Conservation (phyloP, 2,888 invertebrate species). For the Beris chalybata region DNA sequence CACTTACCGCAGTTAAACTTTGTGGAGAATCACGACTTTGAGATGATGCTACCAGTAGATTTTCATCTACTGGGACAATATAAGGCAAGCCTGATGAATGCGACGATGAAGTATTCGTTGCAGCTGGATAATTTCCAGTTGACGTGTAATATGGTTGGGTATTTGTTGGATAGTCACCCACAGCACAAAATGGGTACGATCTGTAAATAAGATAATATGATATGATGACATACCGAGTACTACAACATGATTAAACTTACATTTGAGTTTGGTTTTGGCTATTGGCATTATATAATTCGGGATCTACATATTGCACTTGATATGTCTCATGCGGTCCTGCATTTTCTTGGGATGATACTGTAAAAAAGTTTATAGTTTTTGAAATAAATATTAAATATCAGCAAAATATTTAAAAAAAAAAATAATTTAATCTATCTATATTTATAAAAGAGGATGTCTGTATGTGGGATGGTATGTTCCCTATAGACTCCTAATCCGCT, state of each 20-base stretch:
- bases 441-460: no score
- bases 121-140: slow-evolving; percentile 64
- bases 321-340: slow-evolving; percentile 55
- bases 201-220: slow-evolving; percentile 37
- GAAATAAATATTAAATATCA: no score
- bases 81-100: slow-evolving; percentile 59
- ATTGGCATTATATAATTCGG: slow-evolving; percentile 66
- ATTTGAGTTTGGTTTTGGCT: slow-evolving; percentile 64
- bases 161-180: slow-evolving; percentile 62
- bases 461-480: no score
- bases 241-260: slow-evolving; percentile 51
- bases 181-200: slow-evolving; percentile 74
- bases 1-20: slow-evolving; percentile 68
- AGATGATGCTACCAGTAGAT: slow-evolving; percentile 61
- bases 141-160: slow-evolving; percentile 69
- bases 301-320: slow-evolving; percentile 76
- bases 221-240: background rate
- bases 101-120: slow-evolving; percentile 55
- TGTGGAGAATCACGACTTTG: slow-evolving; percentile 67
- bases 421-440: no score
- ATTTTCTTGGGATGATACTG: slow-evolving; percentile 55
- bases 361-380: slow-evolving; percentile 26
- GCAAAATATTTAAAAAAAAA: no score
- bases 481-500: no score
- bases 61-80: slow-evolving; percentile 72